A percentile compares a stretch with the other conserved stretches of the same genome.
These are phyloP conservation scores for Dolichomitus sp. DNA, from an alignment of 2,888 invertebrate genomes.

Conservation along the genomic window DNA sequence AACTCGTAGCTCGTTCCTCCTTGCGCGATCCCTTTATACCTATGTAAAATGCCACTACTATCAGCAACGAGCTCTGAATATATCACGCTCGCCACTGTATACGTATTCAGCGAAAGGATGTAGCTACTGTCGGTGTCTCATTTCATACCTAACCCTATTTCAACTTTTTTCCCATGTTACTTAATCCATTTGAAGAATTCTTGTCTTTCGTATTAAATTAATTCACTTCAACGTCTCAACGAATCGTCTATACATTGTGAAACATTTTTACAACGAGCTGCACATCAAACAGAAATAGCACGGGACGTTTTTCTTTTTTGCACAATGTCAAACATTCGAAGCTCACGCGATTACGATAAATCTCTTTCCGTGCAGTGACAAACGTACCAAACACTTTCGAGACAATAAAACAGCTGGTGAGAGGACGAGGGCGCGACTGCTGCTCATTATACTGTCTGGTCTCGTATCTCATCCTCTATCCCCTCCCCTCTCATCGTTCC, in stretches of 20 bases:
- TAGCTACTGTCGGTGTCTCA: slow-evolving; percentile 2
- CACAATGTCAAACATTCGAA: background rate
- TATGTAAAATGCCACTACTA: slow-evolving; percentile 28
- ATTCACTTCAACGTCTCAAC: background rate
- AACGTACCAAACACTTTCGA: background rate
- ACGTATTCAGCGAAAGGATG: slow-evolving; percentile 9
- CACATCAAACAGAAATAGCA: background rate
- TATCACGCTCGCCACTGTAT: slow-evolving; percentile 41
- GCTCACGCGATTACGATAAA: background rate
- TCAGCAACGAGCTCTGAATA: slow-evolving; percentile 1
- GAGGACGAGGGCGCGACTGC: slow-evolving; percentile 9
- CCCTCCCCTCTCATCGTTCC: slow-evolving; percentile 25
- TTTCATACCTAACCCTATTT: slow-evolving; percentile 35
- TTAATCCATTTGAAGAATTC: background rate
- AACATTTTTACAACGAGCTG: too few relatives aligned
- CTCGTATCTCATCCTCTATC: slow-evolving; percentile 23
- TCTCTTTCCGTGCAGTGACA: slow-evolving; percentile 2
- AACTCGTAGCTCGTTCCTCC: slow-evolving; percentile 46
- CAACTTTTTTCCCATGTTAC: slow-evolving; percentile 16
- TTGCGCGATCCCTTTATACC: slow-evolving; percentile 31
- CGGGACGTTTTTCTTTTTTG: background rate
- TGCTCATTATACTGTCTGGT: slow-evolving; percentile 18
- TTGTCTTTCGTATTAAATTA: background rate
- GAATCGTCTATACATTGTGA: too few relatives aligned
- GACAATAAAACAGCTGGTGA: slow-evolving; percentile 28